Conservation (phyloP, 2,888 invertebrate genomes). For the Deladenus siricidicola region DNA sequence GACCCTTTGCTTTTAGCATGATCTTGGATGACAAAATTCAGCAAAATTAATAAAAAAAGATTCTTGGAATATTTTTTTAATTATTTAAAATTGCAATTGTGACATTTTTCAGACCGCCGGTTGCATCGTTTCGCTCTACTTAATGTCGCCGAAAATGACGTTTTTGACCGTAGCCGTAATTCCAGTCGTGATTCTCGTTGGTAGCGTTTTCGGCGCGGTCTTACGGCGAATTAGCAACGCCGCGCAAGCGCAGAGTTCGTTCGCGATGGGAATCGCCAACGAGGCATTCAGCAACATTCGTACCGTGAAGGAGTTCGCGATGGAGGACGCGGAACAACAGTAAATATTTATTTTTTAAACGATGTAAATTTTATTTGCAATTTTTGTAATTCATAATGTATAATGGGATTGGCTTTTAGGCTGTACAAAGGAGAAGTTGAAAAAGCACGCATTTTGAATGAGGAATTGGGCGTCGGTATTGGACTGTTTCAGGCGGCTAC, state of each 20-base stretch:
- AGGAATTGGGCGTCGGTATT: constrained; percentile 77
- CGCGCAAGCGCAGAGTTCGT: constrained; percentile 59
- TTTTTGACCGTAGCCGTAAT: constrained; percentile 73
- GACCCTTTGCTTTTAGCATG: no score
- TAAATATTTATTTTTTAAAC: constrained; percentile 50
- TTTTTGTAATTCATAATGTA: not conserved
- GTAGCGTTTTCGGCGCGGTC: constrained; percentile 71
- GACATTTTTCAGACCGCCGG: constrained; percentile 59
- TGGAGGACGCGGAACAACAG: constrained; percentile 76
- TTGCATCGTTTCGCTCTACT: constrained; percentile 69
- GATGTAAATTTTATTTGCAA: not conserved
- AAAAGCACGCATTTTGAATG: constrained; percentile 66
- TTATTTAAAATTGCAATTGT: constrained; percentile 18
- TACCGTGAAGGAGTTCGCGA: constrained; percentile 86
- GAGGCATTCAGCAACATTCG: constrained; percentile 86
- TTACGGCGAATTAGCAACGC: constrained; percentile 56
- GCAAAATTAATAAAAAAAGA: no score
- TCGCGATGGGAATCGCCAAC: constrained; percentile 78
- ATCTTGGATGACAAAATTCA: no score
- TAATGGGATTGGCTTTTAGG: constrained; percentile 41
- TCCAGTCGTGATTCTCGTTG: constrained; percentile 75
- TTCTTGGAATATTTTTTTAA: not conserved
- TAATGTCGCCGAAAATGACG: constrained; percentile 84
- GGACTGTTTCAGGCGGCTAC: constrained; percentile 69
- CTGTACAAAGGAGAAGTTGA: constrained; percentile 66